Evolutionary conservation across 2,797 vertebrate genomes (phyloP).

Genomic region (Lithobates pipiens): DNA sequence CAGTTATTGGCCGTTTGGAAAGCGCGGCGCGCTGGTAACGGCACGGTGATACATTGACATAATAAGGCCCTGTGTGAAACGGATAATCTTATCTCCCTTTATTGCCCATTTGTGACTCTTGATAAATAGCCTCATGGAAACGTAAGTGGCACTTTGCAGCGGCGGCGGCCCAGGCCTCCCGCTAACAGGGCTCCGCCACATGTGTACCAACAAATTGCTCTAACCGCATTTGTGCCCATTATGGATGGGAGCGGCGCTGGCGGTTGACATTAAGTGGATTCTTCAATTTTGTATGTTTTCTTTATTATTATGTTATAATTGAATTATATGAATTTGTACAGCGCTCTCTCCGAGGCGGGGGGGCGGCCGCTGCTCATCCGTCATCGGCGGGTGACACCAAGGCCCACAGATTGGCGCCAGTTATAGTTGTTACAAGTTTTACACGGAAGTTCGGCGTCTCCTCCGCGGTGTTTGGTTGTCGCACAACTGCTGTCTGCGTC

Average conservation of each 20-base stretch:
- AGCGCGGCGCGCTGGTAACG: neutral
- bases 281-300: conserved; percentile 45
- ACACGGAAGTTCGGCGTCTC: neutral
- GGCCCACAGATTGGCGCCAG: neutral
- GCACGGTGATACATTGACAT: conserved; percentile 41
- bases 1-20: conserved; percentile 1
- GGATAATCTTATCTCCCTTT: conserved; percentile 36
- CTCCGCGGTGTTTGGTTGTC: neutral
- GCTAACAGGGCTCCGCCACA: conserved; percentile 28
- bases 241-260: conserved; percentile 41
- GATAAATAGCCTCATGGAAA: conserved; percentile 30
- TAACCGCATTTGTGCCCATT: conserved; percentile 42
- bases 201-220: conserved; percentile 43
- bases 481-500: too few relatives aligned
- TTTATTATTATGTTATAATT: conserved; percentile 52
- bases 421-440: neutral
- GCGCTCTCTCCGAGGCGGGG: neutral
- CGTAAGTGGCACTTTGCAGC: conserved; percentile 18
- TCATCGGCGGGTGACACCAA: neutral
- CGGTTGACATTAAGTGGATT: conserved; percentile 45
- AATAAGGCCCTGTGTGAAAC: conserved; percentile 30
- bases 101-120: conserved; percentile 40
- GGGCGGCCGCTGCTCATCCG: neutral
- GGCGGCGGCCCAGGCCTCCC: conserved; percentile 12
- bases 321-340: conserved; percentile 38